Base-by-base conservation (phyloP, 2,113 vertebrate genomes). In the Indri indri region DNA sequence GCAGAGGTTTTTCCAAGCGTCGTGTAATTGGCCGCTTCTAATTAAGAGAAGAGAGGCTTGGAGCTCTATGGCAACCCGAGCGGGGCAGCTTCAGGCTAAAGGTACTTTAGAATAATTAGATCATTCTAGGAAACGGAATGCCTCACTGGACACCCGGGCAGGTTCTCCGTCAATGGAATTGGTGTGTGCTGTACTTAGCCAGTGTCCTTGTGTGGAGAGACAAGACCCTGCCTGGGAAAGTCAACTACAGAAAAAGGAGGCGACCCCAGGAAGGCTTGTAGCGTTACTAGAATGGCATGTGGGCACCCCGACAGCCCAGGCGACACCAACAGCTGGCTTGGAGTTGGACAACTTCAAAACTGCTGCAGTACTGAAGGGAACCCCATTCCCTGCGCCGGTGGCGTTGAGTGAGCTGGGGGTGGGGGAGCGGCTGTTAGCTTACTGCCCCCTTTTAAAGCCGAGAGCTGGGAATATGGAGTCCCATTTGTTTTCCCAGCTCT, bases 11-110 rank as follows among this genome's bases (percentile, higher is more conserved):
- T 68, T 77, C 34, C 83, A 7, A 83, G 70, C 71, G 7, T 6
- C 50, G 68, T 63, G 90, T 95, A 88, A 92, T 86, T 73, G 94
- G 73, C 71, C 85, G 30, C 95, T 96, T 86, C 81, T 95, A 59
- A 96, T 93, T 94, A 95, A 68, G 52, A 63, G 79, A 54, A 84
- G 61, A 37, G 63, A 65, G 42, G 50, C 32, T 80, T 27, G 2
- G 2, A 37, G 88, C 81, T 88, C 76, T 34, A 9, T 10, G 76
- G 84, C 80, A 37, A 27, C 83, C 25, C 3, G 27, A 68, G 73
- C 59, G 18, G 18, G 86, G 63, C 47, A 65, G n/a, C 32, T 61
- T 16, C 61, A 3, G 70, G 74, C 14, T 57, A 6, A 25, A 17
- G 82, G 68, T 34, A 7, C 32, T 12, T 68, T 10, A 27, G 47